A percentile compares a stretch with the other conserved stretches of the same genome.
Evolutionary conservation across 2,797 vertebrate genomes (phyloP).

Genomic region (Jordanella pulchra): DNA sequence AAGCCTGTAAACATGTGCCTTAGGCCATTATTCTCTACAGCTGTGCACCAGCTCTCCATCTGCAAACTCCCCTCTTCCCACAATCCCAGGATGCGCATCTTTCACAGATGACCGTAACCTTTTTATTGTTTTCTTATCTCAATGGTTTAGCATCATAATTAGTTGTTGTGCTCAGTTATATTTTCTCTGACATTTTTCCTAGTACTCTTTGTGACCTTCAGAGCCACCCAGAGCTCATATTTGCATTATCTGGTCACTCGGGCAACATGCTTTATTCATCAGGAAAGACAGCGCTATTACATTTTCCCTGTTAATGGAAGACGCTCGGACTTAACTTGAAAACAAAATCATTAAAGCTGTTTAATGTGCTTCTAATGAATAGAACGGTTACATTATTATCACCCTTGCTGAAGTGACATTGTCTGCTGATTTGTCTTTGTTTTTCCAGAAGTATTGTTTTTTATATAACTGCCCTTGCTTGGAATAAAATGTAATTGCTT

Average conservation of each 20-base stretch:
- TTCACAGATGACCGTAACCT: slow-evolving; percentile 37
- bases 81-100: slow-evolving; percentile 18
- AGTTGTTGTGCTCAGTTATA: slow-evolving; percentile 23
- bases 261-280: slow-evolving; percentile 40
- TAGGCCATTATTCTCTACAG: slow-evolving; percentile 18
- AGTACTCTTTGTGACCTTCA: slow-evolving; percentile 44
- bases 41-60: slow-evolving; percentile 27
- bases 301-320: slow-evolving; percentile 35
- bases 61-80: not conserved
- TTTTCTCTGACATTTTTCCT: slow-evolving; percentile 49
- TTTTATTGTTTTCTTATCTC: slow-evolving; percentile 31
- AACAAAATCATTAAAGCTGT: slow-evolving; percentile 42
- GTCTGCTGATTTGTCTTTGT: not conserved
- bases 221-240: slow-evolving; percentile 16
- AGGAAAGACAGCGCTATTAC: slow-evolving; percentile 18
- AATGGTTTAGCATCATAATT: slow-evolving; percentile 29
- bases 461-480: slow-evolving; percentile 12
- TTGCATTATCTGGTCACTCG: slow-evolving; percentile 39
- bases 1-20: slow-evolving; percentile 25
- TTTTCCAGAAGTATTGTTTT: slow-evolving; percentile 13
- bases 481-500: too few species aligned
- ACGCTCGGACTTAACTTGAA: slow-evolving; percentile 36
- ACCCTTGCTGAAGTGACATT: not conserved
- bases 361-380: slow-evolving; percentile 51
- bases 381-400: not conserved